Evolutionary conservation across 2,113 vertebrate species (phyloP), one percentile per base, ranked within the genome.

Genomic region (Atractosteus spatula): DNA sequence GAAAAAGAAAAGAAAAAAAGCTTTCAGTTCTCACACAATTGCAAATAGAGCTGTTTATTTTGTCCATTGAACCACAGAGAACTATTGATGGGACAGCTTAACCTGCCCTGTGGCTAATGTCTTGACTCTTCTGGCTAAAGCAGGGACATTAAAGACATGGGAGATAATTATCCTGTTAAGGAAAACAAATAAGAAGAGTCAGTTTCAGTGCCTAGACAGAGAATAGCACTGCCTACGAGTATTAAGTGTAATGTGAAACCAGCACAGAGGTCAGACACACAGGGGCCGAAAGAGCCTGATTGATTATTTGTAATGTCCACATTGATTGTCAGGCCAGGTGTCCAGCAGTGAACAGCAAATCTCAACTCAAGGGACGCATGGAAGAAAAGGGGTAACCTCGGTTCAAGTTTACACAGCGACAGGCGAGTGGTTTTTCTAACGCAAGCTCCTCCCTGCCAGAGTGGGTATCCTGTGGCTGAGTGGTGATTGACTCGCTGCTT

Each of bases 191-290:
- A 55, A 41, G 67, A 56, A 45, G 59, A 64, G 57, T 74, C 51
- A n/a, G 29, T 64, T 14, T 41, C 41, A 54, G 8, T 41, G 16
- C 16, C 29, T 17, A 55, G 14, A 16, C 16, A 12, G 29, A 55
- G 45, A 51, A 2, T 59, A 56, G 3, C 41, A 7, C 54, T 57
- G 54, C 13, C 68, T n/a, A 14, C 17, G 4, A 14, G 45, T 45
- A 55, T n/a, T 41, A 65, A 66, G 42, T 70, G 75, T 76, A 74
- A 84, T 55, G n/a, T 66, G 73, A 80, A 62, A 78, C 55, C 51
- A 16, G 43, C 74, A 76, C 70, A 74, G 69, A 55, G 41, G 45
- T 68, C 68, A 70, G 70, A 47, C 16, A 8, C 54, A 10, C 13
- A 16, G 4, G 55, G 62, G 7, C 8, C 14, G 8, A 3, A 43